Evolutionary conservation across 64 coral and sea anemone species (phyloP).

Genomic region (Dendrophyllia cribrosa): DNA sequence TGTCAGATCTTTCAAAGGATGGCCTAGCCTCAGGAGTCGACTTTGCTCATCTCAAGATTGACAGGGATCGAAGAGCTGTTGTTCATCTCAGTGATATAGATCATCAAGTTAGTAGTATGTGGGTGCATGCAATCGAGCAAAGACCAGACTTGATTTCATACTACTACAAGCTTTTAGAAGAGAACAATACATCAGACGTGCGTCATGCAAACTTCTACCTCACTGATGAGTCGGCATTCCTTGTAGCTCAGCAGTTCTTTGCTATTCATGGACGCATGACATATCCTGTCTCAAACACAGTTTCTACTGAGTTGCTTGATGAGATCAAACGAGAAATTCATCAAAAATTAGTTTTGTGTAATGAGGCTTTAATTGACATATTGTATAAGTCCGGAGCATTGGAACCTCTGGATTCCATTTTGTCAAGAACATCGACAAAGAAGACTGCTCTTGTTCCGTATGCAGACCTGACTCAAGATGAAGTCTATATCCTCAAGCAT

Average conservation of each 20-base stretch:
- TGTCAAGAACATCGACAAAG: constrained; percentile 18
- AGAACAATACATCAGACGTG: constrained; percentile 53
- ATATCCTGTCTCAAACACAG: constrained; percentile 63
- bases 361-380: constrained; percentile 32
- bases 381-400: constrained; percentile 53
- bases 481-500: constrained; percentile 58
- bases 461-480: constrained; percentile 50
- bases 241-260: constrained; percentile 67
- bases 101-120: constrained; percentile 77
- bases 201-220: constrained; percentile 67
- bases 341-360: constrained; percentile 65
- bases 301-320: constrained; percentile 48
- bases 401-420: constrained; percentile 50
- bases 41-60: constrained; percentile 73
- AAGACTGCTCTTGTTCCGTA: constrained; percentile 47
- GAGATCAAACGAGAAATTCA: constrained; percentile 60
- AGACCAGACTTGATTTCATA: constrained; percentile 59
- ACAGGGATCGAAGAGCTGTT: constrained; percentile 73
- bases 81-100: constrained; percentile 76
- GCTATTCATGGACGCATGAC: constrained; percentile 57
- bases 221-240: constrained; percentile 9
- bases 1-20: constrained; percentile 70
- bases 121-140: constrained; percentile 72
- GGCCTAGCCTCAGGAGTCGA: constrained; percentile 67
- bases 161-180: constrained; percentile 60